phyloP scores from a whole-genome alignment of 1,140 invertebrate genomes.

The Trypoxylus dichotomus region DNA sequence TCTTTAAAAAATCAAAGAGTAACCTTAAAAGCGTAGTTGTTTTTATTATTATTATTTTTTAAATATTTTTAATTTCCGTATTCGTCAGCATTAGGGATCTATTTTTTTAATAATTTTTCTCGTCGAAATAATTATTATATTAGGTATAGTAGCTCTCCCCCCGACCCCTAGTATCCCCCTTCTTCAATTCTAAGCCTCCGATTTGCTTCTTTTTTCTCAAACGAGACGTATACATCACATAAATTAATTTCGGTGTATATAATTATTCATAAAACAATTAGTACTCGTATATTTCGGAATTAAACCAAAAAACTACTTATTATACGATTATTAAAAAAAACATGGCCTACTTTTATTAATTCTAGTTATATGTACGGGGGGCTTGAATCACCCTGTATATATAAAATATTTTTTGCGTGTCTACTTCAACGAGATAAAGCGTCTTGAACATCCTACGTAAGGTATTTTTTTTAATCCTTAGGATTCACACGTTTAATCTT shows the following conservation, averaged over 20 bases:
- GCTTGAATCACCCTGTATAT: background rate
- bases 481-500: too few species aligned
- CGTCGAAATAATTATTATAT: too few species aligned
- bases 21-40: too few species aligned
- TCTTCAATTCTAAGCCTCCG: too few species aligned
- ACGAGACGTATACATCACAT: background rate
- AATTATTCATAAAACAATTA: background rate
- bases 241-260: background rate
- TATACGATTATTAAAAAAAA: background rate
- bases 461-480: too few species aligned
- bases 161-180: too few species aligned
- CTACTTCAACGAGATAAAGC: background rate
- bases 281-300: background rate
- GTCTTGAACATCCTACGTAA: too few species aligned
- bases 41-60: too few species aligned
- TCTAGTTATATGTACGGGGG: background rate
- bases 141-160: too few species aligned
- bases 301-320: background rate
- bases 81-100: too few species aligned
- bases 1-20: constrained; percentile 33
- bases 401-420: background rate
- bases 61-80: too few species aligned
- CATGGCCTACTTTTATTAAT: background rate
- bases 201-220: background rate
- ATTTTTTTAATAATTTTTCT: too few species aligned